Conservation (phyloP, 2,888 invertebrate genomes). For the Drosophila leonis region DNA sequence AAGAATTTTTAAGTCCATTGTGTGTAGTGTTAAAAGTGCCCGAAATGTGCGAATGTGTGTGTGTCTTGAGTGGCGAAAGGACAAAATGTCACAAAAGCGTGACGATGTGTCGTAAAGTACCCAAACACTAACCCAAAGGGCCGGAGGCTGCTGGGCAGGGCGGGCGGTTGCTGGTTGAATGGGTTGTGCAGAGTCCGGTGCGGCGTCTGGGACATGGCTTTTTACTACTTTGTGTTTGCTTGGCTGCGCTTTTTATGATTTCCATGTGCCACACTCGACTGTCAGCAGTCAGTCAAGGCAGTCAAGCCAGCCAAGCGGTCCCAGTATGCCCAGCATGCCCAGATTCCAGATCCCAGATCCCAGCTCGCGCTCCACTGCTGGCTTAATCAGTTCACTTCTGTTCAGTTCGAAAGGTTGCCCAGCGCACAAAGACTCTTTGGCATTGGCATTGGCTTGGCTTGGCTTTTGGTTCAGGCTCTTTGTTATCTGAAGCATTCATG, state of each 20-base stretch:
- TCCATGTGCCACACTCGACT: slow-evolving; percentile 58
- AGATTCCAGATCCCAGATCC: slow-evolving; percentile 18
- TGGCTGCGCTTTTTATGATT: slow-evolving; percentile 64
- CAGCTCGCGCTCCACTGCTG: slow-evolving; percentile 55
- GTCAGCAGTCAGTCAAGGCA: slow-evolving; percentile 66
- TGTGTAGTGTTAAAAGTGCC: slow-evolving; percentile 58
- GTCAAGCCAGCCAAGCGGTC: slow-evolving; percentile 59
- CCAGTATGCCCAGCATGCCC: slow-evolving; percentile 16
- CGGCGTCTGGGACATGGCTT: slow-evolving; percentile 52
- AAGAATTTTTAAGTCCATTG: slow-evolving; percentile 77
- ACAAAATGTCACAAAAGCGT: slow-evolving; percentile 83
- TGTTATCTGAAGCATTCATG: slow-evolving; percentile 67
- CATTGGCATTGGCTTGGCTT: slow-evolving; percentile 13
- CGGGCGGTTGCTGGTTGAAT: slow-evolving; percentile 14
- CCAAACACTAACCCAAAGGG: slow-evolving; percentile 62
- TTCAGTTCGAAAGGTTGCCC: slow-evolving; percentile 65
- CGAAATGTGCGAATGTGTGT: slow-evolving; percentile 41
- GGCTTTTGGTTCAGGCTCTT: slow-evolving; percentile 42
- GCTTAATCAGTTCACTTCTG: slow-evolving; percentile 76
- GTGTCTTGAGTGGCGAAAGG: slow-evolving; percentile 70
- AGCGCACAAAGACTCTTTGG: slow-evolving; percentile 50
- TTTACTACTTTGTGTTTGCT: slow-evolving; percentile 56
- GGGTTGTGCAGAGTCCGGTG: slow-evolving; percentile 24
- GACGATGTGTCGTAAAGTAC: slow-evolving; percentile 83
- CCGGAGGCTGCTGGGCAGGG: neutral